Evolutionary conservation across 2,113 vertebrate species (phyloP).

Genomic region (Odocoileus hemionus): DNA sequence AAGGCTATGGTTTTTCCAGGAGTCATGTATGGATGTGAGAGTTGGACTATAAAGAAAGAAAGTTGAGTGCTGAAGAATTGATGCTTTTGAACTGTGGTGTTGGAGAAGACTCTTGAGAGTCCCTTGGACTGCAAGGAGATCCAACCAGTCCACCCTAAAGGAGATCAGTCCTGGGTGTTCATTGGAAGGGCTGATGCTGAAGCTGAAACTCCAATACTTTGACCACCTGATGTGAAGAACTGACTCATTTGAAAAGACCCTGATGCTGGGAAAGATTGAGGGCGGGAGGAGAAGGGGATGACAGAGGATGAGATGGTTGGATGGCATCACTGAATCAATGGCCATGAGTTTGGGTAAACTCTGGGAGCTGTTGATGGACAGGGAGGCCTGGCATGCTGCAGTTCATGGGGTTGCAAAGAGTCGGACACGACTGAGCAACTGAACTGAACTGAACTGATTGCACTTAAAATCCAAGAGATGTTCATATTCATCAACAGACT

Average conservation of each 20-base stretch:
- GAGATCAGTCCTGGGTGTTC: not conserved
- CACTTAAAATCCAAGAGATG: not conserved
- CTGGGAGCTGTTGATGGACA: not conserved
- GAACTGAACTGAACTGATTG: not conserved
- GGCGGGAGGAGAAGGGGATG: rapidly evolving
- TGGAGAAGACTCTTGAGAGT: not conserved
- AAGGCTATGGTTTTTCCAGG: not conserved
- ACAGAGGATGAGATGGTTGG: not conserved
- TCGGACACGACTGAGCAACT: rapidly evolving
- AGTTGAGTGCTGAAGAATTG: rapidly evolving
- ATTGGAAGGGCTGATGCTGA: not conserved
- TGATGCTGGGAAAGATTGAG: not conserved
- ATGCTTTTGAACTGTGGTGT: not conserved
- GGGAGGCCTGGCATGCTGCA: not conserved
- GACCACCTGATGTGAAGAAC: not conserved
- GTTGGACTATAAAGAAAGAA: not conserved
- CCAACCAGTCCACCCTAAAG: not conserved
- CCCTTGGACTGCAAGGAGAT: not conserved
- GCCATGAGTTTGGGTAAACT: not conserved
- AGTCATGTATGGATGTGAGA: not conserved
- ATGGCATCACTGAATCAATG: not conserved
- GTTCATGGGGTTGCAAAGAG: not conserved
- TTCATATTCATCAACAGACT: not conserved
- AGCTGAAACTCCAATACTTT: not conserved
- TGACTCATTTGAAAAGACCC: not conserved